Evolutionary conservation across 92 coral and sea anemone species (phyloP).

Genomic region (Phymanthus crucifer): DNA sequence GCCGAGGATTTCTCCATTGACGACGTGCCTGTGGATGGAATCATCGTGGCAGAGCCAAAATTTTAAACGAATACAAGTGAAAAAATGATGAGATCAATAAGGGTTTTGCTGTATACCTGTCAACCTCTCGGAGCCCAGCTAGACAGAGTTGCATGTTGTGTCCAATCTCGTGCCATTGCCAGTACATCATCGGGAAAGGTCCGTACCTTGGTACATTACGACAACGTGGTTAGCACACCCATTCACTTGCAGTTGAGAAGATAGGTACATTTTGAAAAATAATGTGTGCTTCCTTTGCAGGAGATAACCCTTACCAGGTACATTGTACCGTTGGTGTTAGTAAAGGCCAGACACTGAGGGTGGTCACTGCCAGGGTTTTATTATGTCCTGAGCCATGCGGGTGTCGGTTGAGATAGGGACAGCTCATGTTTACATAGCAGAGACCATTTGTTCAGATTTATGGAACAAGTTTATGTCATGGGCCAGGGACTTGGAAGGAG

Average conservation of each 20-base stretch:
- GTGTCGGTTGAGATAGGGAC: no score
- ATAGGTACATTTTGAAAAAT: neutral
- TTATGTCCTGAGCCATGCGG: no score
- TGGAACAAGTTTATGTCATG: no score
- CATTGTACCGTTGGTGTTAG: no score
- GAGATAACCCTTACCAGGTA: no score
- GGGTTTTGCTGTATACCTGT: constrained; percentile 57
- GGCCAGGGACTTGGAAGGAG: no score
- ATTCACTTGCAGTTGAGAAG: neutral
- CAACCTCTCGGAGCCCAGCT: constrained; percentile 91
- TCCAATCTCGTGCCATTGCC: constrained; percentile 92
- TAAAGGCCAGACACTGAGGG: no score
- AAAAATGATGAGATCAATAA: neutral
- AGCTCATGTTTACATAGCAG: no score
- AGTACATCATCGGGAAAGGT: constrained; percentile 89
- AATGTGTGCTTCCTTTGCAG: no score
- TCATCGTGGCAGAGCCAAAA: neutral
- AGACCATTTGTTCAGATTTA: no score
- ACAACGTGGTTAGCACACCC: neutral
- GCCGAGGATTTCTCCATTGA: constrained; percentile 97
- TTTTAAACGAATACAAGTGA: neutral
- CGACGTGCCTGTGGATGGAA: constrained; percentile 75
- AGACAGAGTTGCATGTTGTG: constrained; percentile 88
- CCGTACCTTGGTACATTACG: constrained; percentile 63
- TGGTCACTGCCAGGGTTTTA: no score